phyloP scores from a whole-genome alignment of 2,797 vertebrate species.

The Catamblyrhynchus diadema region DNA sequence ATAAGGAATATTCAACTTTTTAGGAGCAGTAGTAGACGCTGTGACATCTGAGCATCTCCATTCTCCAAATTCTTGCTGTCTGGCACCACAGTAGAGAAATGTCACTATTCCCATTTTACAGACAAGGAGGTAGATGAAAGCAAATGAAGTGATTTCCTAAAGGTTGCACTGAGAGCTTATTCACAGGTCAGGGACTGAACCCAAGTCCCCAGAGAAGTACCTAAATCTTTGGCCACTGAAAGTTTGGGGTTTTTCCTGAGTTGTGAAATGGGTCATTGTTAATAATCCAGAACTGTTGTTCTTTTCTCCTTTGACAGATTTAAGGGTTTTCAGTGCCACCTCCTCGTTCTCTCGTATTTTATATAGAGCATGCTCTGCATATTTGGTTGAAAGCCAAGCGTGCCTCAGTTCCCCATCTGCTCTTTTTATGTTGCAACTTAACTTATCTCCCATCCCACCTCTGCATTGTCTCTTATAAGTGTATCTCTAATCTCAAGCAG shows the following conservation, averaged over 20 bases:
- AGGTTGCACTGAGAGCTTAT: background rate
- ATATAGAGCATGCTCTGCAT: background rate
- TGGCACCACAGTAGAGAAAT: background rate
- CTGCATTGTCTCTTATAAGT: constrained; percentile 31
- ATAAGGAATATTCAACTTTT: background rate
- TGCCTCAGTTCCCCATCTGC: constrained; percentile 31
- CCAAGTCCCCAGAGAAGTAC: background rate
- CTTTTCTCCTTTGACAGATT: constrained; percentile 30
- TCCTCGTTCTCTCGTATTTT: background rate
- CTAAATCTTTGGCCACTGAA: background rate
- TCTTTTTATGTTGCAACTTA: constrained; percentile 8
- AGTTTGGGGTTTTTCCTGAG: background rate
- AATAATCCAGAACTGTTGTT: background rate
- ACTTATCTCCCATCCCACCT: constrained; percentile 20
- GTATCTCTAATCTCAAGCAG: constrained; percentile 34
- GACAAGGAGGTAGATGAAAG: background rate
- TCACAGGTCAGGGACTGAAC: background rate
- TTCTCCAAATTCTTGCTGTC: background rate
- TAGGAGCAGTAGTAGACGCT: background rate
- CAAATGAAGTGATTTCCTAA: background rate
- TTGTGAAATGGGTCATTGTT: background rate
- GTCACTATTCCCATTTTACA: background rate
- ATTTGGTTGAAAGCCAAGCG: constrained; percentile 26
- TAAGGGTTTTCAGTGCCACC: constrained; percentile 41
- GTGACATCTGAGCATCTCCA: background rate